Evolutionary conservation across 2,888 invertebrate species (phyloP).

Genomic region (Halocaridina rubra): DNA sequence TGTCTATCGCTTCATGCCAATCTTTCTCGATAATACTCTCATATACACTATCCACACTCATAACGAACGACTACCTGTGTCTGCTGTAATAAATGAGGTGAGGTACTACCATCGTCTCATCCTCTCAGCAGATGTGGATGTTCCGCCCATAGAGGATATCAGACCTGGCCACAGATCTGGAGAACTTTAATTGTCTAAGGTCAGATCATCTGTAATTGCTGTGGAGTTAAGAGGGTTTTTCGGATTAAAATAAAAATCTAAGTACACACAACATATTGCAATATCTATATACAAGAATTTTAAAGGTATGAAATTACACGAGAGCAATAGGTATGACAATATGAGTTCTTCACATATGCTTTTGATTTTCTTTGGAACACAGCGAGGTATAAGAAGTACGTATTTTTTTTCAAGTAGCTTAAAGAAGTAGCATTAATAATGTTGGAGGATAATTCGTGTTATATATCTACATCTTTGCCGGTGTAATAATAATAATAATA

Average conservation of each 20-base stretch:
- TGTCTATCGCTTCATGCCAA: conserved; percentile 71
- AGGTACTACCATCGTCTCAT: conserved; percentile 42
- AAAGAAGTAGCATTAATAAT: too few relatives aligned
- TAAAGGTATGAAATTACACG: too few relatives aligned
- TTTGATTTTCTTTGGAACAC: not conserved
- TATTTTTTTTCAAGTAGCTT: too few relatives aligned
- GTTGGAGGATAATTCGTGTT: too few relatives aligned
- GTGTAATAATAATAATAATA: too few relatives aligned
- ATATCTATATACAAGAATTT: too few relatives aligned
- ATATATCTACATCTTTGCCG: too few relatives aligned
- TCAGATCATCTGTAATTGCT: not conserved
- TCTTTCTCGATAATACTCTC: conserved; percentile 66
- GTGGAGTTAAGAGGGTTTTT: too few relatives aligned
- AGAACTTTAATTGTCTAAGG: conserved; percentile 6
- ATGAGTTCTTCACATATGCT: not conserved
- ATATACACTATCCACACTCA: conserved; percentile 70
- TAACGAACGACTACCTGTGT: conserved; percentile 70
- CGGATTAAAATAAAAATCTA: too few relatives aligned
- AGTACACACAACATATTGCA: too few relatives aligned
- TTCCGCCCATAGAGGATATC: not conserved
- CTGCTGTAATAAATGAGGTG: not conserved
- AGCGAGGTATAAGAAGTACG: too few relatives aligned
- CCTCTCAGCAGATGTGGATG: conserved; percentile 18
- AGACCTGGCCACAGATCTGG: conserved; percentile 10
- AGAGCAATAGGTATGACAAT: too few relatives aligned